phyloP scores from a whole-genome alignment of 1,140 invertebrate genomes.

The Yoshiicerus persimilis region DNA sequence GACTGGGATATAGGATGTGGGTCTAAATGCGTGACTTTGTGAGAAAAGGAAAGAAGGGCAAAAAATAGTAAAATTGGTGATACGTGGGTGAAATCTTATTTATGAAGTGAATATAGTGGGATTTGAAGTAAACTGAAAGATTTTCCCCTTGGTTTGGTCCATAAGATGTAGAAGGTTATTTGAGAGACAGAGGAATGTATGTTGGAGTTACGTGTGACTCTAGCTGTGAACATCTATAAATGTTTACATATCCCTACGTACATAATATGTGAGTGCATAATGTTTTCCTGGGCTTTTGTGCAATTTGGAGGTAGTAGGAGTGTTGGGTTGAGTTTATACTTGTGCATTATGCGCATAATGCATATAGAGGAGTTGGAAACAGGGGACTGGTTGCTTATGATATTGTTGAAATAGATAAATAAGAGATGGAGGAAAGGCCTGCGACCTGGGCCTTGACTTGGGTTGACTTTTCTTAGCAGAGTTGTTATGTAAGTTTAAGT shows the following conservation, averaged over 20 bases:
- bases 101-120: not conserved
- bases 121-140: not conserved
- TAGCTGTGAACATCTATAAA: not conserved
- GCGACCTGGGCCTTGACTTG: not conserved
- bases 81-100: not conserved
- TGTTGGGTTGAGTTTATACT: not conserved
- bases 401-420: not conserved
- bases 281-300: not conserved
- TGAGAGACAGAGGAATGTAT: not conserved
- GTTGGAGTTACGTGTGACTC: too few species aligned
- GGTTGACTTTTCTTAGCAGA: not conserved
- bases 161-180: not conserved
- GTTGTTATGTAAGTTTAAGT: not conserved
- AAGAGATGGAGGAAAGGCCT: not conserved
- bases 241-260: not conserved
- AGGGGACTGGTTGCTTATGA: not conserved
- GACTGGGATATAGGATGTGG: too few species aligned
- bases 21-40: not conserved
- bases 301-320: not conserved
- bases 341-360: not conserved
- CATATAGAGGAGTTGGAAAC: not conserved
- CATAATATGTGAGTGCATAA: not conserved
- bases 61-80: not conserved
- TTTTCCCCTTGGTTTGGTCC: not conserved
- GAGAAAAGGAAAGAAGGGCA: not conserved